Base-by-base conservation (phyloP, 2,888 invertebrate species). In the Noctua fimbriata region DNA sequence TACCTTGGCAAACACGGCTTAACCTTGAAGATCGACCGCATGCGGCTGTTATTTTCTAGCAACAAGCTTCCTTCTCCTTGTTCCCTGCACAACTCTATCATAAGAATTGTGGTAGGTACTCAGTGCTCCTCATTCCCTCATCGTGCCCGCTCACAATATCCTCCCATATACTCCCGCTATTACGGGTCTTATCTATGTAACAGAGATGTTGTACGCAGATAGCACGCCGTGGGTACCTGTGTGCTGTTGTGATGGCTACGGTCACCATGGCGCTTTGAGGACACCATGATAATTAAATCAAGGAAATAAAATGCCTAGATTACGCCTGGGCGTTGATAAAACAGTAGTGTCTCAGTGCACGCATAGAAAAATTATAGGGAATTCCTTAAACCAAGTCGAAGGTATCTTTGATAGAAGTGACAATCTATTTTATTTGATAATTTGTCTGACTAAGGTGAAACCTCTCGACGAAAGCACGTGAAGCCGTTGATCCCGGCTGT, bases 151-250 rank as follows among this genome's bases (percentile, higher is more conserved):
- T 24, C 69, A 52, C 24, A 82, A 79, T 86, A 73, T 9, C 10
- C 0, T 7, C 12, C 84, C 84, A 88, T 93, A 80, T 91, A 87
- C 90, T 87, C 73, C 24, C 78, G 52, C 21, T 85, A 87, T 88
- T 88, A 81, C 79, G 73, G 76, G 71, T 81, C 85, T 86, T 90
- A 93, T 91, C 91, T 92, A 90, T 88, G 89, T 86, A 88, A 81
- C 82, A 55, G 84, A 89, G 93, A 93, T 94, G 90, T 90, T 85
- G 87, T 78, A 85, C 73, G 82, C 78, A 88, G 93, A 93, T 94
- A 93, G 88, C 88, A 55, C 60, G 36, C 14, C 21, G 9, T n/a
- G 12, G 60, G 73, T 74, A 67, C 78, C 84, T 84, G 79, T 72
- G 83, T 76, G 55, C 82, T 89, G 87, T 87, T 83, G 86, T 87